A percentile compares a stretch with the other conserved stretches of the same genome.
phyloP scores from a whole-genome alignment of 2,888 invertebrate genomes.

The Asteroscopus sphinx region DNA sequence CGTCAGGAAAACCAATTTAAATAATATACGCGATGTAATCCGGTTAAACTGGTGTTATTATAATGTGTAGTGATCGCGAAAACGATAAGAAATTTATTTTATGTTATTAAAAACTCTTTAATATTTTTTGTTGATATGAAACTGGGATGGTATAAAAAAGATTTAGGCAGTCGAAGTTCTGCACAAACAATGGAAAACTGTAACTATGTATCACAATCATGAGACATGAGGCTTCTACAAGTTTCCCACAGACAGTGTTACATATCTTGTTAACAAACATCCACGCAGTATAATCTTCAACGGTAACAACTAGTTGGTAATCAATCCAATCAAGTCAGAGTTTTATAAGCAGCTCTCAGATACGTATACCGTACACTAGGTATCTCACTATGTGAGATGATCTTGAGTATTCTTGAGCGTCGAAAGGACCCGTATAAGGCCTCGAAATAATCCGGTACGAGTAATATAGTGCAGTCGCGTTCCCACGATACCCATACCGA shows the following conservation, averaged over 20 bases:
- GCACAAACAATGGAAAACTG: too few relatives aligned
- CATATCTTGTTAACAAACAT: constrained; percentile 14
- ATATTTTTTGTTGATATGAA: not conserved
- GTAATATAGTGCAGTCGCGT: constrained; percentile 56
- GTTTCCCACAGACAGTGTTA: constrained; percentile 4
- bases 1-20: too few relatives aligned
- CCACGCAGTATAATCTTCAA: constrained; percentile 17
- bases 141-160: not conserved
- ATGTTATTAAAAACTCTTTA: too few relatives aligned
- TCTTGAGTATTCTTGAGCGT: constrained; percentile 60
- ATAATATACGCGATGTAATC: too few relatives aligned
- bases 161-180: too few relatives aligned
- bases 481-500: constrained; percentile 70
- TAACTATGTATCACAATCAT: too few relatives aligned
- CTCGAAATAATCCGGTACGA: constrained; percentile 60
- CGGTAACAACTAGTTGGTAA: constrained; percentile 38
- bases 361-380: constrained; percentile 42
- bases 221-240: not conserved
- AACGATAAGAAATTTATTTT: not conserved
- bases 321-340: constrained; percentile 38
- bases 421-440: constrained; percentile 65
- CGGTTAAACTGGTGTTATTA: too few relatives aligned
- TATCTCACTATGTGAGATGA: constrained; percentile 60
- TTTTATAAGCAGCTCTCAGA: constrained; percentile 34
- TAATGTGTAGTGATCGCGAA: too few relatives aligned